These are phyloP conservation scores for Microplitis deprimator DNA, from an alignment of 2,888 invertebrate species.

Conservation along the genomic window DNA sequence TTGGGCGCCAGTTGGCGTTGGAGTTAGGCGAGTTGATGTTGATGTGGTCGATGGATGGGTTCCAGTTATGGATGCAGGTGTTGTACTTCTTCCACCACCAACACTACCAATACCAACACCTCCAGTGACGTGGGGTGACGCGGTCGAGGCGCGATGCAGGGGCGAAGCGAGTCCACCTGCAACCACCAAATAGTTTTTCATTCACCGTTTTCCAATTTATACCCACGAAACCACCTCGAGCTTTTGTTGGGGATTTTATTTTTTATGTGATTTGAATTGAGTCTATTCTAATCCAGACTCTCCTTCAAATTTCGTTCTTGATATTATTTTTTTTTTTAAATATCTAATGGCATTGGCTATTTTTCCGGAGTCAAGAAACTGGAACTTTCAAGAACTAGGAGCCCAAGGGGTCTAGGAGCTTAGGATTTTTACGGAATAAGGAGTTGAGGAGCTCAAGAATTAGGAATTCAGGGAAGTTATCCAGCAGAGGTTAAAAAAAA, in stretches of 20 bases:
- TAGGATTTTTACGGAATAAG: too few relatives aligned
- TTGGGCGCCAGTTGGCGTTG: constrained; percentile 67
- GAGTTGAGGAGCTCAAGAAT: too few relatives aligned
- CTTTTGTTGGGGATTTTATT: constrained; percentile 28
- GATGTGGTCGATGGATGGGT: constrained; percentile 64
- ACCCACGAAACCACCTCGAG: constrained; percentile 46
- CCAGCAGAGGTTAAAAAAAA: too few relatives aligned
- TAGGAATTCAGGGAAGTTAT: too few relatives aligned
- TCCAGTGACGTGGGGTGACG: constrained; percentile 68
- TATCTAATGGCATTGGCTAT: background rate
- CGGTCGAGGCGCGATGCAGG: constrained; percentile 71
- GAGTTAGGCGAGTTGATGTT: background rate
- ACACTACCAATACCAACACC: constrained; percentile 56
- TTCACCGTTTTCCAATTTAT: background rate
- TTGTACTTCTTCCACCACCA: constrained; percentile 56
- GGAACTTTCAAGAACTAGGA: too few relatives aligned
- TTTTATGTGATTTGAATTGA: constrained; percentile 19
- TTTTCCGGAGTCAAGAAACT: too few relatives aligned
- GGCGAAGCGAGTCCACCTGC: constrained; percentile 72
- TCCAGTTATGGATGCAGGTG: constrained; percentile 67
- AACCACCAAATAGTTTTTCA: constrained; percentile 52
- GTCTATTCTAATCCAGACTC: constrained; percentile 57
- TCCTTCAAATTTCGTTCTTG: constrained; percentile 61
- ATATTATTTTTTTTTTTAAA: constrained; percentile 14
- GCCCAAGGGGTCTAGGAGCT: too few relatives aligned